Evolutionary conservation across 37 sponge, comb jelly and placozoan species (phyloP).

Genomic region (Halisarca cf. caerulea): DNA sequence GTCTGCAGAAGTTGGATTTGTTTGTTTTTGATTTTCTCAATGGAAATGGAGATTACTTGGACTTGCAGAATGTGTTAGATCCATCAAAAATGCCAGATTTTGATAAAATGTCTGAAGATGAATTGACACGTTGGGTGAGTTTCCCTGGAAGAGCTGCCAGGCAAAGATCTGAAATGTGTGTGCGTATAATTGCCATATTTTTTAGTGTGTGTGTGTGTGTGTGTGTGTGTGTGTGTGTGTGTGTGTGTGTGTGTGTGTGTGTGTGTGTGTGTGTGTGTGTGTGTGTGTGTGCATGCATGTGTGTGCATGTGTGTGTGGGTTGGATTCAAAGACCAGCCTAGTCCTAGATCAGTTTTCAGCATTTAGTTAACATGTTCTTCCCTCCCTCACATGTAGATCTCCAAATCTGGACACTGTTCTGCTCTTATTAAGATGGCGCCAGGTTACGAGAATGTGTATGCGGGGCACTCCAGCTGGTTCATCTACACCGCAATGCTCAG

Average conservation of each 20-base stretch:
- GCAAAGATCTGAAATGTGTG: no score
- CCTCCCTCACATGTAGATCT: background rate
- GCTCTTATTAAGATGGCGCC: constrained; percentile 64
- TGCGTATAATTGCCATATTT: no score
- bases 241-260: no score
- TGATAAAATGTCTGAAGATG: constrained; percentile 24
- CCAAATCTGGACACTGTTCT: constrained; percentile 40
- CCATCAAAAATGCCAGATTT: constrained; percentile 36
- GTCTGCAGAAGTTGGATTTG: constrained; percentile 35
- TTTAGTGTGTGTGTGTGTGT: no score
- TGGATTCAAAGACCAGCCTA: no score
- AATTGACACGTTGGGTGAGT: constrained; percentile 28
- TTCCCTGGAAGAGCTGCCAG: no score
- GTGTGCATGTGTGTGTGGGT: no score
- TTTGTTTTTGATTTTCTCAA: constrained; percentile 62
- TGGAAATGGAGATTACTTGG: constrained; percentile 56
- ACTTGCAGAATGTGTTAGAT: constrained; percentile 27
- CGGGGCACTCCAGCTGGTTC: constrained; percentile 66
- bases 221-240: no score
- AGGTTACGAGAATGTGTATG: constrained; percentile 59
- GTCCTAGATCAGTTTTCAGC: no score
- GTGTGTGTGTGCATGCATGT: no score
- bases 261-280: no score
- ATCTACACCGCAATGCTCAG: constrained; percentile 55
- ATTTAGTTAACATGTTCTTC: no score